Evolutionary conservation across 1,140 invertebrate species (phyloP).

Genomic region (Drosophila watanabei): DNA sequence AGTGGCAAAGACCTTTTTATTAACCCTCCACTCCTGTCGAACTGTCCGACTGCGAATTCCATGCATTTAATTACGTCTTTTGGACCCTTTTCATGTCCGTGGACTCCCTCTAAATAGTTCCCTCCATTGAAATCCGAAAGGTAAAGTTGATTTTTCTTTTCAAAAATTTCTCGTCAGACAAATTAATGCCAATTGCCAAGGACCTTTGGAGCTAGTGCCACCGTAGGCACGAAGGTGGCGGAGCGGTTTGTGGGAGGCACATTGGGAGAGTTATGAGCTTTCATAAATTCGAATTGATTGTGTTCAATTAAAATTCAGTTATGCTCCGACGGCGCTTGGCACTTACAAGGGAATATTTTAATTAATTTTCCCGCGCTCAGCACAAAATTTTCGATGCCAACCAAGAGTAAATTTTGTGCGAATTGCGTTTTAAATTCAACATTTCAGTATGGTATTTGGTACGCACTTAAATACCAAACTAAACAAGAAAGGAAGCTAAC

Average conservation of each 20-base stretch:
- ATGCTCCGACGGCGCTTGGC: conserved; percentile 76
- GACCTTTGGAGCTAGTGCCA: conserved; percentile 52
- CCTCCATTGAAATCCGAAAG: conserved; percentile 56
- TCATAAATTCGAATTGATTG: conserved; percentile 83
- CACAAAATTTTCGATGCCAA: conserved; percentile 73
- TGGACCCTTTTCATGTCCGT: conserved; percentile 6
- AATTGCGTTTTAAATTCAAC: conserved; percentile 35
- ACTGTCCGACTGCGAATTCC: conserved; percentile 16
- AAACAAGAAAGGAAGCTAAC: not conserved
- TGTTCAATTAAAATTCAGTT: conserved; percentile 85
- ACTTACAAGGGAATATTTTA: conserved; percentile 82
- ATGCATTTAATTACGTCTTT: conserved; percentile 47
- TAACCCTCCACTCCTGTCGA: not conserved
- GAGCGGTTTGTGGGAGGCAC: conserved; percentile 1
- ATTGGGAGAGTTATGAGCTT: conserved; percentile 30
- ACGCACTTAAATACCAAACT: conserved; percentile 36
- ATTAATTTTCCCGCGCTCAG: conserved; percentile 85
- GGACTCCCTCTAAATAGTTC: conserved; percentile 19
- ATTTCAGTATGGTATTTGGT: conserved; percentile 53
- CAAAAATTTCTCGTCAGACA: conserved; percentile 77
- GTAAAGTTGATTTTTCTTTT: conserved; percentile 76
- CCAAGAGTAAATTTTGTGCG: conserved; percentile 38
- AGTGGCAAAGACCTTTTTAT: conserved; percentile 14
- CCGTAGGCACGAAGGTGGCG: conserved; percentile 17
- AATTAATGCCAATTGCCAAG: conserved; percentile 72